These are phyloP conservation scores for Geotrypetes seraphini DNA, from an alignment of 2,797 vertebrate genomes.

Conservation along the genomic window DNA sequence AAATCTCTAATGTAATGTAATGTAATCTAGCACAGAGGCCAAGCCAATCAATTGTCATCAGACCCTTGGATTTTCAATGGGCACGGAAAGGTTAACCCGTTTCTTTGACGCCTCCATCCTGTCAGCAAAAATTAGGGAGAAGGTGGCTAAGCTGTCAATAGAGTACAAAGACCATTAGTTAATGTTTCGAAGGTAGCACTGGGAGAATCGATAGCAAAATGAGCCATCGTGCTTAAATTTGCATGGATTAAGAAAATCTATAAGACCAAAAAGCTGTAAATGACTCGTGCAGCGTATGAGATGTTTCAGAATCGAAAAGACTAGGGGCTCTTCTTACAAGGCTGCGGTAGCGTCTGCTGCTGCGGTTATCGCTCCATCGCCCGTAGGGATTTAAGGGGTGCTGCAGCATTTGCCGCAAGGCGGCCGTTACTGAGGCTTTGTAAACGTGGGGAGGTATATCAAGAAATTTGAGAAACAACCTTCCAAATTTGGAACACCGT, in stretches of 20 bases:
- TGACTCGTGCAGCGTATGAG: slow-evolving; percentile 1
- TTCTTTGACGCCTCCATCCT: slow-evolving; percentile 67
- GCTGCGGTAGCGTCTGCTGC: too few relatives aligned
- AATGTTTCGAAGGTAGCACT: slow-evolving; percentile 82
- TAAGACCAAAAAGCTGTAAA: slow-evolving; percentile 23
- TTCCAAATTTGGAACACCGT: slow-evolving; percentile 2
- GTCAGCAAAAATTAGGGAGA: slow-evolving; percentile 96
- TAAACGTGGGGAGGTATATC: too few relatives aligned
- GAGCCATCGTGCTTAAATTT: slow-evolving; percentile 79
- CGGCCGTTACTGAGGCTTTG: too few relatives aligned
- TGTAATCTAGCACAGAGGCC: slow-evolving; percentile 86
- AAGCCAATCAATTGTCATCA: slow-evolving; percentile 86
- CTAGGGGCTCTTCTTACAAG: too few relatives aligned
- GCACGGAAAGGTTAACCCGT: slow-evolving; percentile 87
- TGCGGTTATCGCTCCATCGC: too few relatives aligned
- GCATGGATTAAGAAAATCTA: slow-evolving; percentile 83
- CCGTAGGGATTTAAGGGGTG: too few relatives aligned
- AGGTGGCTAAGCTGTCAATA: slow-evolving; percentile 77
- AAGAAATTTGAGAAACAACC: slow-evolving; percentile 1
- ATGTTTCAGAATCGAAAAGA: slow-evolving; percentile 22
- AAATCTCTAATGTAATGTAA: too few relatives aligned
- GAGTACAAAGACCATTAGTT: slow-evolving; percentile 92
- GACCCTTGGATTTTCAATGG: slow-evolving; percentile 72
- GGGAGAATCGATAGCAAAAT: slow-evolving; percentile 76
- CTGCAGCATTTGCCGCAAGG: too few relatives aligned